Base-by-base conservation (phyloP, 2,113 vertebrate genomes). In the Ceuthmochares aereus region DNA sequence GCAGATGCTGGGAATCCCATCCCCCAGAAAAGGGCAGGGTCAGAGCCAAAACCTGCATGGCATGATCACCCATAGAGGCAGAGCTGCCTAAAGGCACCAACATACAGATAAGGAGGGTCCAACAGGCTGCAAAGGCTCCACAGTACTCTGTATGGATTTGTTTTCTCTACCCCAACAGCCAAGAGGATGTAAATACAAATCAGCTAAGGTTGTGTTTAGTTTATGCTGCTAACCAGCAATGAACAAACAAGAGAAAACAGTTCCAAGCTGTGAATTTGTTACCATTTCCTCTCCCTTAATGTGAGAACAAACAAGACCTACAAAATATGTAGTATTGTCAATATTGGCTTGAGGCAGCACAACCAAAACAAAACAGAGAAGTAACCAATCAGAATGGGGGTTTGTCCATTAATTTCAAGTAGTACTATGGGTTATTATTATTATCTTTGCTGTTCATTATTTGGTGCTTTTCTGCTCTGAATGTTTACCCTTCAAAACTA, bases 241-340 rank as follows among this genome's bases (percentile, higher is more conserved):
- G 76, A 91, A 90, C 68, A 80, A 96, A 95, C 83, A 80, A 77
- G 36, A 69, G 30, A 84, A 89, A 84, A 92, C 3, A 14, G 18
- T 69, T 94, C 87, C 42, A 87, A 74, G 30, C 51, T 70, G 80
- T 77, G 64, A 54, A 49, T 77, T n/a, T 81, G 34, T 81, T 92
- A 78, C 68, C 63, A 55, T 89, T 91, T 91, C 51, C 37, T 74
- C 58, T 76, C 47, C 17, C 52, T 32, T 19, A 89, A 86, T 70
- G 80, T 45, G n/a, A 92, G 64, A 80, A 83, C 60, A 95, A 80
- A 11, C 37, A 69, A 86, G 63, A 94, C 30, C 49, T 90, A 36
- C n/a, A 30, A 66, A 94, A 84, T 54, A 1, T 73, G 51, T 60
- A 13, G 10, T 51, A 34, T 42, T 84, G 30, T 86, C 76, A 84